Evolutionary conservation across 2,888 invertebrate genomes (phyloP).

Genomic region (Nebria salina): DNA sequence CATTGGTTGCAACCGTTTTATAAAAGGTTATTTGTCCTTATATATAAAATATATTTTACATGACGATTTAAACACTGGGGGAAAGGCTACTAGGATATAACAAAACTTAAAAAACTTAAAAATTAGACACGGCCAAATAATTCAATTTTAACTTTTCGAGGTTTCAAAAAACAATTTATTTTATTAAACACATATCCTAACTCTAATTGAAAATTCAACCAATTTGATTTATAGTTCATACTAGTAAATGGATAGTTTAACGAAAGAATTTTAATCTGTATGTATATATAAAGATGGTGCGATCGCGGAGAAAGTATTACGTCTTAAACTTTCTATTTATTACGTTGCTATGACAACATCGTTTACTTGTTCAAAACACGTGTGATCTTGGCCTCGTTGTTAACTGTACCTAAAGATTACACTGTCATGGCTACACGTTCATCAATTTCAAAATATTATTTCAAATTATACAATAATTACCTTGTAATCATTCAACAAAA

Average conservation of each 20-base stretch:
- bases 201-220: too few relatives aligned
- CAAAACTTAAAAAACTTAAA: too few relatives aligned
- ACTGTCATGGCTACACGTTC: background rate
- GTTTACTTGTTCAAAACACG: background rate
- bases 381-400: conserved; percentile 1
- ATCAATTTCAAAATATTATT: background rate
- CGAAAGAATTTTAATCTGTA: background rate
- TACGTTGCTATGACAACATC: background rate
- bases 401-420: conserved; percentile 1
- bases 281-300: background rate
- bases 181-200: too few relatives aligned
- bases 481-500: background rate
- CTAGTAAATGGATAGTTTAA: background rate
- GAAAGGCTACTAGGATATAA: too few relatives aligned
- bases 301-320: background rate
- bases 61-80: too few relatives aligned
- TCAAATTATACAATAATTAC: background rate
- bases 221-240: too few relatives aligned
- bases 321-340: background rate
- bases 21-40: too few relatives aligned
- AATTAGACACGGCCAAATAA: too few relatives aligned
- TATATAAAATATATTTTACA: too few relatives aligned
- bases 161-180: too few relatives aligned
- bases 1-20: too few relatives aligned
- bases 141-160: too few relatives aligned